A percentile compares a stretch with the other conserved stretches of the same genome.
Conservation (phyloP, 1,140 invertebrate species). For the Drosophila busckii region DNA sequence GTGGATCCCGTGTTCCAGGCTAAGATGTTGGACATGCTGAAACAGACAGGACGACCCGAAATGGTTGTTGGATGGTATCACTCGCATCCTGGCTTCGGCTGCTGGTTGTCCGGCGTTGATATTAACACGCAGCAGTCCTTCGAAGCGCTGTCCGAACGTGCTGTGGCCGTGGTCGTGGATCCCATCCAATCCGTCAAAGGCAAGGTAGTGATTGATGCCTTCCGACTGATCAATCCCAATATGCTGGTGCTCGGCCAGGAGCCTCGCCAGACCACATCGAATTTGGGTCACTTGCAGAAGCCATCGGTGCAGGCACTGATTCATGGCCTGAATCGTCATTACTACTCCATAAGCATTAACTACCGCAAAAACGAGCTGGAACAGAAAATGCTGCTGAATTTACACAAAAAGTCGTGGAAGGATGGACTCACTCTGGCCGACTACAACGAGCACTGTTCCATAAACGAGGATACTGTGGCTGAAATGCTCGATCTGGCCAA, state of each 20-base stretch:
- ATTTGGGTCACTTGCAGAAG: conserved; percentile 98
- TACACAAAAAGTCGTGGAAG: conserved; percentile 99
- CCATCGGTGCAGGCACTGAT: conserved; percentile 99
- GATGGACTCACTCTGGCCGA: conserved; percentile 97
- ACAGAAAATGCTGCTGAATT: conserved; percentile 99
- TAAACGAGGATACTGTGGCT: conserved; percentile 94
- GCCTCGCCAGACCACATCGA: conserved; percentile 98
- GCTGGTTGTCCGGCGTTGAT: conserved; percentile 99
- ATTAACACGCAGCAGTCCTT: conserved; percentile 99
- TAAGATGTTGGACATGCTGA: conserved; percentile 99
- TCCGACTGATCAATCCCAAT: conserved; percentile 98
- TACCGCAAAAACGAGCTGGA: conserved; percentile 99
- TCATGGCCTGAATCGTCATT: conserved; percentile 99
- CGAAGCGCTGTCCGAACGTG: conserved; percentile 98
- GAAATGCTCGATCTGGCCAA: conserved; percentile 99
- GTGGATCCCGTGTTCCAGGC: conserved; percentile 99
- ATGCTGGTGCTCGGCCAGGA: conserved; percentile 99
- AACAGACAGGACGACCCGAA: conserved; percentile 98
- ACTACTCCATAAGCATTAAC: conserved; percentile 99
- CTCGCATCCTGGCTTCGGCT: conserved; percentile 99
- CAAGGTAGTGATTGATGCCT: conserved; percentile 97
- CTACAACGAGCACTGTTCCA: conserved; percentile 95
- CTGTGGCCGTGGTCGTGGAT: conserved; percentile 99
- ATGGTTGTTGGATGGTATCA: conserved; percentile 99
- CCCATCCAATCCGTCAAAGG: conserved; percentile 99